Evolutionary conservation across 1,140 invertebrate species (phyloP).

Genomic region (Brachionus asplanchnoidis): DNA sequence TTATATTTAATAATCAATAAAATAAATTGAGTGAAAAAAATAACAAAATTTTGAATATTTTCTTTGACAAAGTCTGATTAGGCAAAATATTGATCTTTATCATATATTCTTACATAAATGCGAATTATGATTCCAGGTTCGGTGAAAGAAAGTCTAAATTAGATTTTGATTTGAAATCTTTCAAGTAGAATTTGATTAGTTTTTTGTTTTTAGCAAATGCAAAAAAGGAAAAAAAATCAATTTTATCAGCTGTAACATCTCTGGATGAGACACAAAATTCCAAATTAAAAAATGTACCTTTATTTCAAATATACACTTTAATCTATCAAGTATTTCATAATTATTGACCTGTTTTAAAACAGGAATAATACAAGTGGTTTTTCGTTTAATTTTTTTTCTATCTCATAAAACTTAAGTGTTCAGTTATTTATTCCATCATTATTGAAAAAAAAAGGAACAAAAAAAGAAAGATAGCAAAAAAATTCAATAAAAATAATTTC

Average conservation of each 20-base stretch:
- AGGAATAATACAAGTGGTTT: background rate
- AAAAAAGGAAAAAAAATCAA: background rate
- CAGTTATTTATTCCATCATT: background rate
- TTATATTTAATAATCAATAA: too few relatives aligned
- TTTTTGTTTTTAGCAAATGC: background rate
- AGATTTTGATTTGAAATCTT: background rate
- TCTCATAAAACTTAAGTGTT: background rate
- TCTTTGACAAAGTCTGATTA: background rate
- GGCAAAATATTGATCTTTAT: background rate
- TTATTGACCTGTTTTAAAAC: background rate
- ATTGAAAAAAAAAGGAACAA: background rate
- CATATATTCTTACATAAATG: background rate
- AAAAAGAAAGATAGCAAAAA: too few relatives aligned
- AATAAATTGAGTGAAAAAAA: background rate
- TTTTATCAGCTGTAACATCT: background rate
- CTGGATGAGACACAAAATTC: background rate
- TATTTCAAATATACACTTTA: background rate
- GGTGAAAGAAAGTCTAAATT: background rate
- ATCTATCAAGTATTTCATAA: background rate
- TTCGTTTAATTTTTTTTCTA: background rate
- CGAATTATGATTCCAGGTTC: background rate
- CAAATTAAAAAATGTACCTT: background rate
- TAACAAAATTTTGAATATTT: background rate
- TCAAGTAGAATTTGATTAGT: constrained; percentile 3
- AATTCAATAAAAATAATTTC: background rate